Conservation (phyloP, 2,888 invertebrate species). For the Margaritifera margaritifera region DNA sequence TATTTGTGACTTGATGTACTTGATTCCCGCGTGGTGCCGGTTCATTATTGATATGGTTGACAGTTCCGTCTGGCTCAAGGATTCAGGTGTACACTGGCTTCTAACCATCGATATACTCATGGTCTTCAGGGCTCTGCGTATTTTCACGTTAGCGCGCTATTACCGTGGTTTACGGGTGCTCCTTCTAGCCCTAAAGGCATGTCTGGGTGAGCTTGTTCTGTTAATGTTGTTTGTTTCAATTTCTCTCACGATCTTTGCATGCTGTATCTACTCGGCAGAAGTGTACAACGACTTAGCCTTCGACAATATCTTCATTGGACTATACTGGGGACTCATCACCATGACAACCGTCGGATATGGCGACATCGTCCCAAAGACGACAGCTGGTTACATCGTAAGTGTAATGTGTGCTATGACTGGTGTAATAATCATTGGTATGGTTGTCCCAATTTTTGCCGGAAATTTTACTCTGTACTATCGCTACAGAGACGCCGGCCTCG, state of each 20-base stretch:
- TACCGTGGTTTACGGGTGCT: conserved; percentile 46
- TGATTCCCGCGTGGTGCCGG: conserved; percentile 43
- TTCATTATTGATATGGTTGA: conserved; percentile 31
- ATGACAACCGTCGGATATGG: conserved; percentile 67
- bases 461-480: conserved; percentile 67
- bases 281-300: conserved; percentile 22
- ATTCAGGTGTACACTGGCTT: conserved; percentile 17
- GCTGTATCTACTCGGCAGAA: conserved; percentile 46
- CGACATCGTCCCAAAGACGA: conserved; percentile 56
- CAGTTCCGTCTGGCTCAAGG: conserved; percentile 34
- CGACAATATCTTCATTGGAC: conserved; percentile 40
- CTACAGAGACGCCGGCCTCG: conserved; percentile 36
- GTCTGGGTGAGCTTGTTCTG: conserved; percentile 43
- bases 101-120: conserved; percentile 38
- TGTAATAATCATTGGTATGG: conserved; percentile 64
- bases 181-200: conserved; percentile 44
- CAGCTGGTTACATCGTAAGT: conserved; percentile 58
- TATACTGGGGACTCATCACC: conserved; percentile 55
- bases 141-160: conserved; percentile 47
- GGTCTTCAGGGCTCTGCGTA: conserved; percentile 47
- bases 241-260: conserved; percentile 43
- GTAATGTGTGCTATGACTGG: conserved; percentile 62
- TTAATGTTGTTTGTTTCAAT: conserved; percentile 45
- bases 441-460: conserved; percentile 67
- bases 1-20: conserved; percentile 45